These are phyloP conservation scores for Centropus unirufus DNA, from an alignment of 2,113 vertebrate genomes.

Conservation along the genomic window DNA sequence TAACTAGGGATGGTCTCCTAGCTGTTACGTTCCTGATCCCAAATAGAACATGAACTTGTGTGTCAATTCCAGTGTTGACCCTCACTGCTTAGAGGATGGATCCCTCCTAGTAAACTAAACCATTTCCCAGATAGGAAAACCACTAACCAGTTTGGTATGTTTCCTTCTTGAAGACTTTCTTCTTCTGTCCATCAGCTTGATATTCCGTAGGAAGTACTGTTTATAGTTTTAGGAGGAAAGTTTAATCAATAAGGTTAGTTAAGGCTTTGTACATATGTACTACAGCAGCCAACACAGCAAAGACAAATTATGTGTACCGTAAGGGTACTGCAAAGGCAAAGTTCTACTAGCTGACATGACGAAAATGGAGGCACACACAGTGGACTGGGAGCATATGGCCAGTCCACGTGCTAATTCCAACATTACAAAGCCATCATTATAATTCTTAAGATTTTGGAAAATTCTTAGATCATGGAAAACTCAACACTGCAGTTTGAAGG, in stretches of 20 bases:
- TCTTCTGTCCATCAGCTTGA: constrained; percentile 1
- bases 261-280: background rate
- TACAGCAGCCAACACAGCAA: background rate
- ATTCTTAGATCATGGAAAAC: background rate
- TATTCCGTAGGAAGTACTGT: background rate
- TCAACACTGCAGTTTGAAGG: background rate
- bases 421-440: background rate
- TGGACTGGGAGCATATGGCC: background rate
- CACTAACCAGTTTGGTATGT: constrained; percentile 49
- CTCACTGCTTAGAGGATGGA: background rate
- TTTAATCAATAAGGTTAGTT: background rate
- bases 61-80: background rate
- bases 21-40: background rate
- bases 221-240: background rate
- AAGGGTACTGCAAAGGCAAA: background rate
- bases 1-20: background rate
- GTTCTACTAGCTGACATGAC: background rate
- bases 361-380: background rate
- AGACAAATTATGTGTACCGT: background rate
- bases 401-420: background rate
- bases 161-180: background rate
- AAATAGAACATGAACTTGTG: accelerated
- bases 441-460: background rate
- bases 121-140: background rate
- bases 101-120: background rate